Conservation (phyloP, 2,888 invertebrate species). For the Caradrina kadenii region DNA sequence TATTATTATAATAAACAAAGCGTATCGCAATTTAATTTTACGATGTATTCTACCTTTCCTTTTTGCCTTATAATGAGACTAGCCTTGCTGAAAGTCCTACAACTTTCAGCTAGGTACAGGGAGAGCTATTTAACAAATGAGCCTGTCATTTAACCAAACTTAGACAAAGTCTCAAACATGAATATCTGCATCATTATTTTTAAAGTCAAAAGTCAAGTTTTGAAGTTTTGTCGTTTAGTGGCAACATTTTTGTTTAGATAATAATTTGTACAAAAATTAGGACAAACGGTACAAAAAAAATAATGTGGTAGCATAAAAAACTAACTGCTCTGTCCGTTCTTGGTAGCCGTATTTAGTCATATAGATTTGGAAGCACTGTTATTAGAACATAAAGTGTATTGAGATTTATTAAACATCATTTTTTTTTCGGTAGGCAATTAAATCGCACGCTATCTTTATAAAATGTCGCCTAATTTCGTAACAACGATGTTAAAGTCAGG, state of each 20-base stretch:
- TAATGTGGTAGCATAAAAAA: not conserved
- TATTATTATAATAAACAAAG: conserved; percentile 20
- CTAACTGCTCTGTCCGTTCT: not conserved
- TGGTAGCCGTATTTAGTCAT: not conserved
- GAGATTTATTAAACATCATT: conserved; percentile 8
- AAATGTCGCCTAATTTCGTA: conserved; percentile 75
- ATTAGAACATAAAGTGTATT: conserved; percentile 10
- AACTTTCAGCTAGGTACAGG: too few species aligned
- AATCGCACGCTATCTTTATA: conserved; percentile 69
- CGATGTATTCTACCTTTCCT: not conserved
- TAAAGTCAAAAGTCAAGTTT: not conserved
- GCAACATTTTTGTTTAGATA: not conserved
- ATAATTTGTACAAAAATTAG: conserved; percentile 9
- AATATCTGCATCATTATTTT: not conserved
- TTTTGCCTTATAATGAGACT: not conserved
- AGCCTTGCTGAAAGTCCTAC: too few species aligned
- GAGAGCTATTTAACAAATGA: not conserved
- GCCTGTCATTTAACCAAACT: not conserved
- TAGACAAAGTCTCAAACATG: not conserved
- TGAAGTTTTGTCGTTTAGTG: too few species aligned
- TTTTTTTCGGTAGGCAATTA: conserved; percentile 57
- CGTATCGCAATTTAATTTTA: conserved; percentile 1
- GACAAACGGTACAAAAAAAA: conserved; percentile 2
- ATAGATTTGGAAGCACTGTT: not conserved
- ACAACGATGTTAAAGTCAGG: conserved; percentile 74